phyloP scores from a whole-genome alignment of 1,140 invertebrate genomes.

The Pinna nobilis region DNA sequence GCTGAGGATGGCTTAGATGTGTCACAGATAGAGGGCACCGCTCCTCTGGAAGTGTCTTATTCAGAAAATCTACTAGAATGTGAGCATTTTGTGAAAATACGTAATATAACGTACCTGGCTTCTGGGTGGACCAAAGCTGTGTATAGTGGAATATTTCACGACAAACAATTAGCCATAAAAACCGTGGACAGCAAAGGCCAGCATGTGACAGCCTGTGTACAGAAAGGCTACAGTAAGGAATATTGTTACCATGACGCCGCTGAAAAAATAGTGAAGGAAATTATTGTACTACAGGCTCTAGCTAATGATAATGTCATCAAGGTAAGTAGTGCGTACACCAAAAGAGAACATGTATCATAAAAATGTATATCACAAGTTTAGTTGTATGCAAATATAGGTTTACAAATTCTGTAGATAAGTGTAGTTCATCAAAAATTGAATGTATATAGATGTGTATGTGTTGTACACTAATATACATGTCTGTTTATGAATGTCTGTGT shows the following conservation, averaged over 20 bases:
- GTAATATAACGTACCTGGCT: slow-evolving; percentile 63
- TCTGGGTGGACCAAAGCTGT: slow-evolving; percentile 77
- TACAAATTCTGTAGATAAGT: too few species aligned
- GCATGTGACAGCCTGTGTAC: slow-evolving; percentile 72
- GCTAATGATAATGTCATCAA: slow-evolving; percentile 68
- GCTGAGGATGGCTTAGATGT: slow-evolving; percentile 40
- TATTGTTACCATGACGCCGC: slow-evolving; percentile 73
- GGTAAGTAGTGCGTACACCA: too few species aligned
- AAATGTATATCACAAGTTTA: too few species aligned
- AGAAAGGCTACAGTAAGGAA: slow-evolving; percentile 48
- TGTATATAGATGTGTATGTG: too few species aligned
- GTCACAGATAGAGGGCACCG: slow-evolving; percentile 24
- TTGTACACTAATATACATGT: too few species aligned
- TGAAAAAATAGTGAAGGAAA: slow-evolving; percentile 74
- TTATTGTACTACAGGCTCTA: slow-evolving; percentile 66
- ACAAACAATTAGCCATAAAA: slow-evolving; percentile 73
- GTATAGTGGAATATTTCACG: slow-evolving; percentile 68
- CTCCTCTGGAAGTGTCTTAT: slow-evolving; percentile 31
- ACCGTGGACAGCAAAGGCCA: slow-evolving; percentile 74
- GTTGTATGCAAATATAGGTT: too few species aligned
- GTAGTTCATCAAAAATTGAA: too few species aligned
- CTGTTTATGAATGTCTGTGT: too few species aligned
- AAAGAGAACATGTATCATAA: too few species aligned
- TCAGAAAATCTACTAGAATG: slow-evolving; percentile 56
- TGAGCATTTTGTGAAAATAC: slow-evolving; percentile 59